These are phyloP conservation scores for Periophthalmus modestus DNA, from an alignment of 2,113 vertebrate species.

Conservation along the genomic window DNA sequence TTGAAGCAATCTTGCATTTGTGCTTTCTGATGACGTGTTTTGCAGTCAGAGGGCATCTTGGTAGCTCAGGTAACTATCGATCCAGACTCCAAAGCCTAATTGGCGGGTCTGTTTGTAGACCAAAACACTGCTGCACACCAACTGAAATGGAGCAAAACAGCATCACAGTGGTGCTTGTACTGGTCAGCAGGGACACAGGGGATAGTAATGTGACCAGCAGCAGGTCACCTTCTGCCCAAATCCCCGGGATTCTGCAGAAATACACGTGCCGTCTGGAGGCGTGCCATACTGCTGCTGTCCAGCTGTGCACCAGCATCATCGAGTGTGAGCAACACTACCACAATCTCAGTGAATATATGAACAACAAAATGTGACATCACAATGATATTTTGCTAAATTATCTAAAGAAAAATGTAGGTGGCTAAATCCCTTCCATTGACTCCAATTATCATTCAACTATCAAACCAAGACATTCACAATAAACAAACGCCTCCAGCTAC, in stretches of 20 bases:
- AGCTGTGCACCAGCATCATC: constrained; percentile 30
- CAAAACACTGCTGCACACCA: constrained; percentile 28
- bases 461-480: too few species aligned
- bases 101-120: constrained; percentile 20
- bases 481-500: too few species aligned
- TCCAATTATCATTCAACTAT: too few species aligned
- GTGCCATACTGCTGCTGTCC: constrained; percentile 33
- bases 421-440: neutral
- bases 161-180: constrained; percentile 29
- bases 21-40: neutral
- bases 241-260: constrained; percentile 31
- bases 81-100: constrained; percentile 14
- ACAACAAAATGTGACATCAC: neutral
- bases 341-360: neutral
- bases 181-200: constrained; percentile 37
- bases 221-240: constrained; percentile 25
- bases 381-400: neutral
- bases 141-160: constrained; percentile 32
- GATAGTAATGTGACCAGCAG: constrained; percentile 44
- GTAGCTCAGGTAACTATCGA: constrained; percentile 14
- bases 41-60: neutral
- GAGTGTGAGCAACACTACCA: neutral
- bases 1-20: neutral
- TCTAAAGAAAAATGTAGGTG: neutral
- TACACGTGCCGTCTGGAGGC: constrained; percentile 51